Percentiles rank a stretch among this genome's conserved stretches.
These are phyloP conservation scores for Helicoverpa assulta DNA, from an alignment of 2,888 invertebrate species.

Conservation along the genomic window DNA sequence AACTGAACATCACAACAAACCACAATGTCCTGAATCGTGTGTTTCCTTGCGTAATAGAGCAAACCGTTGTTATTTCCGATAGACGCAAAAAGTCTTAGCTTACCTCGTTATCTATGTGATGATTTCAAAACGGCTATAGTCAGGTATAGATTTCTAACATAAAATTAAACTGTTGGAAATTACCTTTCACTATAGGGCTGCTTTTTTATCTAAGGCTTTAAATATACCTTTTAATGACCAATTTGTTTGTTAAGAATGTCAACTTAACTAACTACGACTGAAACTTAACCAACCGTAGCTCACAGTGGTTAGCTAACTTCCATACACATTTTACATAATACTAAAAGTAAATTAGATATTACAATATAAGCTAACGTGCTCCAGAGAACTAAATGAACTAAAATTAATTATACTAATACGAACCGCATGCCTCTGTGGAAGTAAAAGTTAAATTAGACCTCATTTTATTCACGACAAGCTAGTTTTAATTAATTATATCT, in stretches of 20 bases:
- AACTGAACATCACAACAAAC: no score
- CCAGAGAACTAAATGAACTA: slow-evolving; percentile 46
- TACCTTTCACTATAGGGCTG: no score
- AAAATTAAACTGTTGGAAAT: no score
- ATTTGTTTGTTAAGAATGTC: background rate
- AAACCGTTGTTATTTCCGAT: no score
- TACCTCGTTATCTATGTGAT: no score
- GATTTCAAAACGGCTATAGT: no score
- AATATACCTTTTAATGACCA: no score
- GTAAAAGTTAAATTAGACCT: slow-evolving; percentile 41
- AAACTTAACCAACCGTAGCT: background rate
- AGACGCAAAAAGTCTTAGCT: no score
- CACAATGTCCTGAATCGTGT: no score
- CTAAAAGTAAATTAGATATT: slow-evolving; percentile 33
- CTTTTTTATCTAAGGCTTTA: no score
- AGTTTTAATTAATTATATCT: slow-evolving; percentile 44
- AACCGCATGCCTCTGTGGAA: slow-evolving; percentile 35
- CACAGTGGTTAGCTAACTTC: background rate
- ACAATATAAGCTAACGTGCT: slow-evolving; percentile 29
- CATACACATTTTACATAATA: slow-evolving; percentile 4
- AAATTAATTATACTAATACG: slow-evolving; percentile 52
- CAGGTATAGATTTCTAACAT: no score
- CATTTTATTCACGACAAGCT: slow-evolving; percentile 43
- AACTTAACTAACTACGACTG: background rate
- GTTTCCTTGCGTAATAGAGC: no score